phyloP scores from a whole-genome alignment of 30 jellyfish, hydroid and myxozoan genomes.

The Chrysaora quinquecirrha region DNA sequence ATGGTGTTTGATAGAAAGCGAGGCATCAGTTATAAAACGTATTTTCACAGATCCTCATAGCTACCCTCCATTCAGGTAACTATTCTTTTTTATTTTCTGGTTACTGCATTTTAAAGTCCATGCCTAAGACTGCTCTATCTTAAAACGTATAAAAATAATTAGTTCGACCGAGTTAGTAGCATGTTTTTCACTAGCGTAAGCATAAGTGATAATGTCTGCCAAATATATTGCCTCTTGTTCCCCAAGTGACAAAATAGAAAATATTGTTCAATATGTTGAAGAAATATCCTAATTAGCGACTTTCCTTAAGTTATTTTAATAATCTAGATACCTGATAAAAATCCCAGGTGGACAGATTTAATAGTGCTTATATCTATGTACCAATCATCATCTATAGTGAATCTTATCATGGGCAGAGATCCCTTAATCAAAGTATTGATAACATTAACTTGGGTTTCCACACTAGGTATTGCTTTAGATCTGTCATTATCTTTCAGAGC shows the following conservation, averaged over 20 bases:
- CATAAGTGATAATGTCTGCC: neutral
- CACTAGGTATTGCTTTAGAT: too few relatives aligned
- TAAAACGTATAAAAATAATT: neutral
- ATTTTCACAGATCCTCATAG: slow-evolving; percentile 58
- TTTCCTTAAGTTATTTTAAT: too few relatives aligned
- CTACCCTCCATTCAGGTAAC: slow-evolving; percentile 56
- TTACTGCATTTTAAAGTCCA: neutral
- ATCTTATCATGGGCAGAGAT: too few relatives aligned
- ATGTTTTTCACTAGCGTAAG: neutral
- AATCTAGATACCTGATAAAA: too few relatives aligned
- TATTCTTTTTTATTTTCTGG: neutral
- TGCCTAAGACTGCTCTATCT: neutral
- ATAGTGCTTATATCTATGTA: too few relatives aligned
- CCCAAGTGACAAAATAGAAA: neutral
- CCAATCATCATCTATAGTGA: too few relatives aligned
- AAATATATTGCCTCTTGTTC: neutral
- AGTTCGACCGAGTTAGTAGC: neutral
- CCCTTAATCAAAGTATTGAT: too few relatives aligned
- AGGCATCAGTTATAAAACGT: slow-evolving; percentile 14
- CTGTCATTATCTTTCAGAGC: too few relatives aligned
- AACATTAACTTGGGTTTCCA: too few relatives aligned
- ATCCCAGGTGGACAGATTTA: too few relatives aligned
- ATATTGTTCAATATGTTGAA: too few relatives aligned
- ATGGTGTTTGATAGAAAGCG: slow-evolving; percentile 48
- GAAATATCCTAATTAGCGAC: too few relatives aligned